Conservation (phyloP, 2,888 invertebrate species). For the Gortyna flavago region DNA sequence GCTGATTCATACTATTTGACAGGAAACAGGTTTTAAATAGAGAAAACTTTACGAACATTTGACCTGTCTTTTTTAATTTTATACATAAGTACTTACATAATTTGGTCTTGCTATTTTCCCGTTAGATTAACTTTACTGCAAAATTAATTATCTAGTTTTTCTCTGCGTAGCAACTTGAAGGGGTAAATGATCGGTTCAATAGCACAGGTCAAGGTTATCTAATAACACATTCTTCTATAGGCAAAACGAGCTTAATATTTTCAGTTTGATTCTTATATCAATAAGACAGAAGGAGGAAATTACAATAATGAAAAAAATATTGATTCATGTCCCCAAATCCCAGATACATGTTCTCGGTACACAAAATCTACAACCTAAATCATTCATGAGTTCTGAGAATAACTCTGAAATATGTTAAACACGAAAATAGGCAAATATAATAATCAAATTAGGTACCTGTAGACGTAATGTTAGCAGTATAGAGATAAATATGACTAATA, state of each 20-base stretch:
- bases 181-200: slow-evolving; percentile 36
- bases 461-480: slow-evolving; percentile 47
- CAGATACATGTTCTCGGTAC: slow-evolving; percentile 22
- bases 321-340: slow-evolving; percentile 21
- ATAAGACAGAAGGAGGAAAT: neutral
- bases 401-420: slow-evolving; percentile 36
- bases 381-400: slow-evolving; percentile 36
- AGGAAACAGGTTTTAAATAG: slow-evolving; percentile 69
- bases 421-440: slow-evolving; percentile 40
- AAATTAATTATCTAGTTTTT: slow-evolving; percentile 19
- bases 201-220: slow-evolving; percentile 38
- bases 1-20: slow-evolving; percentile 72
- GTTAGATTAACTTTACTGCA: slow-evolving; percentile 25
- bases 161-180: slow-evolving; percentile 12
- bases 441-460: slow-evolving; percentile 56
- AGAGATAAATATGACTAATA: slow-evolving; percentile 74
- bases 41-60: slow-evolving; percentile 62
- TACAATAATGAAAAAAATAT: neutral
- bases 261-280: neutral
- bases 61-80: slow-evolving; percentile 46
- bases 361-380: slow-evolving; percentile 9
- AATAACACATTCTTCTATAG: neutral
- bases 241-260: neutral
- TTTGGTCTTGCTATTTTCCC: slow-evolving; percentile 39
- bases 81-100: slow-evolving; percentile 22